Evolutionary conservation across 2,888 invertebrate species (phyloP).

Genomic region (Rapana venosa): DNA sequence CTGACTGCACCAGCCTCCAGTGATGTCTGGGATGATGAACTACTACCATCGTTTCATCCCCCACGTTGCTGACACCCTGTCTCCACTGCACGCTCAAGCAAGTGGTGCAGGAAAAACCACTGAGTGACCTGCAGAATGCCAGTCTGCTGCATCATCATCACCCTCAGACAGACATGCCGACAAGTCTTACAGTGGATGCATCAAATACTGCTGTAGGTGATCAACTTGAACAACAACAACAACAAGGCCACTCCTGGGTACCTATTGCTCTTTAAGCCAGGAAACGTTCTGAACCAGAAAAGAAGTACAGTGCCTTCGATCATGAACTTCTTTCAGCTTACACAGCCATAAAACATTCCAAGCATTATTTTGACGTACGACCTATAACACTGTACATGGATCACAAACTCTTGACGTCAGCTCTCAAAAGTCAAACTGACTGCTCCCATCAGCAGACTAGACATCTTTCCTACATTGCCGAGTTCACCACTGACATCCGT

Average conservation of each 20-base stretch:
- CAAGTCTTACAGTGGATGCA: conserved; percentile 42
- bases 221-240: conserved; percentile 39
- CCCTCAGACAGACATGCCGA: conserved; percentile 7
- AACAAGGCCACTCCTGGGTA: conserved; percentile 24
- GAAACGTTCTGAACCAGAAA: conserved; percentile 38
- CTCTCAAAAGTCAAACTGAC: too few species aligned
- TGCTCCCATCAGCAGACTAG: too few species aligned
- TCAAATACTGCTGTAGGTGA: conserved; percentile 29
- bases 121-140: neutral
- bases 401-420: too few species aligned
- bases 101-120: conserved; percentile 38
- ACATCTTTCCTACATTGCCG: too few species aligned
- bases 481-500: too few species aligned
- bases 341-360: too few species aligned
- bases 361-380: too few species aligned
- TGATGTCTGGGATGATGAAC: conserved; percentile 26
- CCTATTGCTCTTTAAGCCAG: conserved; percentile 37
- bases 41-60: conserved; percentile 41
- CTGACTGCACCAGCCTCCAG: conserved; percentile 22
- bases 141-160: conserved; percentile 33
- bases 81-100: conserved; percentile 41
- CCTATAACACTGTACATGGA: too few species aligned
- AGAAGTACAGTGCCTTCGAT: too few species aligned
- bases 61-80: conserved; percentile 16
- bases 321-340: too few species aligned